phyloP scores from a whole-genome alignment of 2,113 vertebrate species.

The Cavia aperea region DNA sequence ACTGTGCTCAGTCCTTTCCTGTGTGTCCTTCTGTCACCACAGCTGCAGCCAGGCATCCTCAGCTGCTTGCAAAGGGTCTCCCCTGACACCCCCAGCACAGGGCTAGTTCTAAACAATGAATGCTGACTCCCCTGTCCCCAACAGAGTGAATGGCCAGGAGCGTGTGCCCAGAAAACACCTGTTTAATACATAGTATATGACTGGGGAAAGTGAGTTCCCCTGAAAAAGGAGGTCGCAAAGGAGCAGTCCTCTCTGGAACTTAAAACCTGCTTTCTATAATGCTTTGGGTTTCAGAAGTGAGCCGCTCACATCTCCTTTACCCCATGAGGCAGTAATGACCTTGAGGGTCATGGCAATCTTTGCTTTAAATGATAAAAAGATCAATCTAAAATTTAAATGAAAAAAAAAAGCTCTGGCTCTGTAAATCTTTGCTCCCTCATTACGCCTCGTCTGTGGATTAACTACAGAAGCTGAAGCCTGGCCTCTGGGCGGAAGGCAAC shows the following conservation, averaged over 20 bases:
- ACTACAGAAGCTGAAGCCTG: neutral
- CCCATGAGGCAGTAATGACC: neutral
- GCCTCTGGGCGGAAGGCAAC: neutral
- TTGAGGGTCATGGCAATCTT: neutral
- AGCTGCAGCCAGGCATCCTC: rapidly evolving
- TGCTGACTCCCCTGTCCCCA: neutral
- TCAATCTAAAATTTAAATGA: neutral
- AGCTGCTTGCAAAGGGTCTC: neutral
- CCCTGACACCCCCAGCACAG: neutral
- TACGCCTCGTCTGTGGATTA: neutral
- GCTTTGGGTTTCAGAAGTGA: neutral
- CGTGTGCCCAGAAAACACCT: too few relatives aligned
- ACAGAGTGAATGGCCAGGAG: neutral
- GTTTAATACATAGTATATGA: neutral
- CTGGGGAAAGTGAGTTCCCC: neutral
- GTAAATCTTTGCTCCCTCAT: neutral
- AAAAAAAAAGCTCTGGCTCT: neutral
- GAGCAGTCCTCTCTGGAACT: neutral
- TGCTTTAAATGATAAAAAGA: neutral
- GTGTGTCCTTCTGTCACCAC: too few relatives aligned
- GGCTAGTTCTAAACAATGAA: neutral
- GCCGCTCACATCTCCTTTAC: neutral
- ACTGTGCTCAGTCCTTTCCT: rapidly evolving
- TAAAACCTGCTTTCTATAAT: rapidly evolving
- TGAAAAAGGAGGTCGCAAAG: neutral